Base-by-base conservation (phyloP, 2,113 vertebrate species). In the Apteryx owenii region DNA sequence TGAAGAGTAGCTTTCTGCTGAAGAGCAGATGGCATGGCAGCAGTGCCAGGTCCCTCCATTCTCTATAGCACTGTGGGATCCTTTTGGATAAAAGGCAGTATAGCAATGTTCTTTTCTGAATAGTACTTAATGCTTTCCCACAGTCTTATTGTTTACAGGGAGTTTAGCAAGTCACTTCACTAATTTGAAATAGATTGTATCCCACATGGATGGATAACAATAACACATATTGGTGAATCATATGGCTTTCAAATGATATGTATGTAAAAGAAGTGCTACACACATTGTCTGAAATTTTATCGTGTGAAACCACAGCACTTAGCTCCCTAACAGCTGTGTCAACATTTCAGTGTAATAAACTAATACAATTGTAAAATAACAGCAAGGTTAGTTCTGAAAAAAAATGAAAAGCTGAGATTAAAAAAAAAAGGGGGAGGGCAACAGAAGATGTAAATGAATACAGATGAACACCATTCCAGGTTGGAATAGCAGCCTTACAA, bases 221-320 rank as follows among this genome's bases (percentile, higher is more conserved):
- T 97, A 97, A 96, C 93, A 96, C 97, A 97, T 95, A 95, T 93
- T 96, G 96, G 93, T 97, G 97, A 97, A 97, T 96, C 97, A 96
- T 96, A 97, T 97, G 94, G 96, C 87, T 97, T 97, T 97, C 97
- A 96, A 96, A 96, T 93, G 82, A 95, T 96, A 97, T 72, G 80
- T 95, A 97, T 88, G 90, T 96, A 97, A 96, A 97, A 97, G 77
- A 97, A 96, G 96, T 84, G 89, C 88, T 94, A 95, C 93, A 96
- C 93, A 95, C 80, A 97, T 96, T 97, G 97, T 97, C 97, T 96
- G 76, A 96, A 91, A 97, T 97, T 95, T 96, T 95, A 97, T 90
- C 96, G 97, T 97, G 97, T 96, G 96, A 97, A 97, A 97, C 97
- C 97, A 96, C 96, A 97, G 96, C 85, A 97, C 91, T 97, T 95